Evolutionary conservation across 2,113 vertebrate species (phyloP).

Genomic region (Oncorhynchus tshawytscha): DNA sequence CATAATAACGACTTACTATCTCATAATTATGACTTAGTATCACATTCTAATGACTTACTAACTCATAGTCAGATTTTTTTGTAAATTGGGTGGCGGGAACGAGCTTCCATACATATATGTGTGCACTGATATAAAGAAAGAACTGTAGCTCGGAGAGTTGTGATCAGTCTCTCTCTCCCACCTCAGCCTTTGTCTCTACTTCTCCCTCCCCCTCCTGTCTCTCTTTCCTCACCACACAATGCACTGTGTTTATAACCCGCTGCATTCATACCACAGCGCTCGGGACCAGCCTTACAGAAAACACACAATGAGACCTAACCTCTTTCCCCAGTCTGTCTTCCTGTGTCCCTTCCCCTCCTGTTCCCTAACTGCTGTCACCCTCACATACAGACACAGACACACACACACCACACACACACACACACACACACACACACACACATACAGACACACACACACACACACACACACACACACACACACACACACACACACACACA

Average conservation of each 20-base stretch:
- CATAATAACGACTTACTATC: no score
- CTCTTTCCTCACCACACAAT: constrained; percentile 29
- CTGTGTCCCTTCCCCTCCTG: constrained; percentile 27
- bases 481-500: constrained; percentile 10
- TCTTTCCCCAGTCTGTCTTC: constrained; percentile 56
- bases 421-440: constrained; percentile 27
- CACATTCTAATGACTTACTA: no score
- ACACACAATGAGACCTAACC: constrained; percentile 38
- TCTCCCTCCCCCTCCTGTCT: constrained; percentile 47
- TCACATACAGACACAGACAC: constrained; percentile 35
- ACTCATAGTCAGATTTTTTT: no score
- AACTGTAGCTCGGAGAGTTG: no score
- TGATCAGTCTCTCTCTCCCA: neutral
- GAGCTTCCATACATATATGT: no score
- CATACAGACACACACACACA: constrained; percentile 18
- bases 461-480: neutral
- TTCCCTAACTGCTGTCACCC: neutral
- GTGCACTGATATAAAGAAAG: no score
- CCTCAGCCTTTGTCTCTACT: constrained; percentile 24
- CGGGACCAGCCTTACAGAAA: neutral
- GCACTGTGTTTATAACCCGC: neutral
- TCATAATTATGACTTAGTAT: no score
- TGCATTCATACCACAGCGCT: neutral
- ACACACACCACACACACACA: constrained; percentile 28
- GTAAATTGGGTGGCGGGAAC: no score